Evolutionary conservation across 2,797 vertebrate genomes (phyloP).

Genomic region (Melanotaenia maccullochi): DNA sequence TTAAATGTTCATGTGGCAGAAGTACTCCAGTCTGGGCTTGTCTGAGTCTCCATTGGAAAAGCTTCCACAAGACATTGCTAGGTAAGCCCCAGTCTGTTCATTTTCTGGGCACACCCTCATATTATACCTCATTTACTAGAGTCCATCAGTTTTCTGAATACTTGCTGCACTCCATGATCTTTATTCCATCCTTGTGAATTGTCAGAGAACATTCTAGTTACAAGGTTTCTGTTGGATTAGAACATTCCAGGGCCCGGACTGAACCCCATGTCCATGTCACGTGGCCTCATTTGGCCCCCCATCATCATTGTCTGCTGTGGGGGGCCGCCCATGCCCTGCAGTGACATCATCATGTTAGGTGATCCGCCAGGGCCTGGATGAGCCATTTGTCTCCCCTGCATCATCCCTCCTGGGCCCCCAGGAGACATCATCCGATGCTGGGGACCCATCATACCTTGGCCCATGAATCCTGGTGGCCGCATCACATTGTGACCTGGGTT

Average conservation of each 20-base stretch:
- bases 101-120: conserved; percentile 58
- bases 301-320: conserved; percentile 99
- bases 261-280: conserved; percentile 98
- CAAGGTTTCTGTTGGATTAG: conserved; percentile 85
- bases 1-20: conserved; percentile 79
- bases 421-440: conserved; percentile 99
- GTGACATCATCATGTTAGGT: conserved; percentile 99
- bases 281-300: conserved; percentile 98
- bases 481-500: conserved; percentile 94
- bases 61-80: conserved; percentile 69
- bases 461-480: conserved; percentile 96
- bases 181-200: conserved; percentile 76
- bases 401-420: conserved; percentile 94
- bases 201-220: conserved; percentile 99
- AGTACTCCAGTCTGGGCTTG: conserved; percentile 68
- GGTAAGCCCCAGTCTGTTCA: conserved; percentile 58
- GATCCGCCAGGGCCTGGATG: conserved; percentile 95
- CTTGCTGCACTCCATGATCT: conserved; percentile 53
- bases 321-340: conserved; percentile 98
- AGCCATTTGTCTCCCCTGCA: conserved; percentile 93
- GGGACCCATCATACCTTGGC: conserved; percentile 98
- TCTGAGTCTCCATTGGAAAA: conserved; percentile 68
- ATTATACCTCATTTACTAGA: conserved; percentile 71
- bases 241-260: conserved; percentile 95
- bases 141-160: conserved; percentile 68